phyloP scores from a whole-genome alignment of 2,888 invertebrate species.

The Plutella xylostella region DNA sequence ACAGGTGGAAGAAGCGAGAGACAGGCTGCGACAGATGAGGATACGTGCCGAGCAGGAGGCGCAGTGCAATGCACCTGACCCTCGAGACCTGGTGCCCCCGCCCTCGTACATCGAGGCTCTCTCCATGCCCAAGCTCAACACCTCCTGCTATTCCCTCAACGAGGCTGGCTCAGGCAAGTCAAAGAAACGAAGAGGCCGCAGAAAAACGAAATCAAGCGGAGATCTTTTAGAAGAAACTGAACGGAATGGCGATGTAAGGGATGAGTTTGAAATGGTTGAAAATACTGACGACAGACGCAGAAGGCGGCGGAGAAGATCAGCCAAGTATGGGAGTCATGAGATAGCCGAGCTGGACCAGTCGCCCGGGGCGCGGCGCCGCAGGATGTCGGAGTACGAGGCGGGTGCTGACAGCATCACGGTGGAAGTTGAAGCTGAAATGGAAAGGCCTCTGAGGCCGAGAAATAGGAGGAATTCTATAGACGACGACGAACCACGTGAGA shows the following conservation, averaged over 20 bases:
- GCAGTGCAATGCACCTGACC: conserved; percentile 74
- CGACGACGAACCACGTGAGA: conserved; percentile 56
- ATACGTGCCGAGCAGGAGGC: conserved; percentile 65
- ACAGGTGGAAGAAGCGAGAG: conserved; percentile 69
- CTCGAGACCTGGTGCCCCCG: conserved; percentile 75
- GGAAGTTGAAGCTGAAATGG: conserved; percentile 44
- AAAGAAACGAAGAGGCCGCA: conserved; percentile 44
- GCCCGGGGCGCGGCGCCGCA: conserved; percentile 51
- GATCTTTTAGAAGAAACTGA: conserved; percentile 60
- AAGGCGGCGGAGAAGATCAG: conserved; percentile 32
- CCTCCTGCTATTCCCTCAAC: conserved; percentile 69
- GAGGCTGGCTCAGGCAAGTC: conserved; percentile 55
- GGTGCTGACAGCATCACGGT: conserved; percentile 32
- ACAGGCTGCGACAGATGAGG: conserved; percentile 64
- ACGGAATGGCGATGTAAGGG: conserved; percentile 45
- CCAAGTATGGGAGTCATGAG: conserved; percentile 55
- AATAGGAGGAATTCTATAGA: conserved; percentile 46
- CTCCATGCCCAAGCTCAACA: conserved; percentile 76
- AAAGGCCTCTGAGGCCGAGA: conserved; percentile 37
- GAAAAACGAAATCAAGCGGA: conserved; percentile 65
- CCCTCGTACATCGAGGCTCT: conserved; percentile 84
- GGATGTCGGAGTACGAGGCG: conserved; percentile 44
- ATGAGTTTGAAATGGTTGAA: conserved; percentile 42
- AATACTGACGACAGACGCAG: conserved; percentile 29
- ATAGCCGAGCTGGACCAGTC: conserved; percentile 56